Evolutionary conservation across 2,113 vertebrate genomes (phyloP).

Genomic region (Philantomba maxwellii): DNA sequence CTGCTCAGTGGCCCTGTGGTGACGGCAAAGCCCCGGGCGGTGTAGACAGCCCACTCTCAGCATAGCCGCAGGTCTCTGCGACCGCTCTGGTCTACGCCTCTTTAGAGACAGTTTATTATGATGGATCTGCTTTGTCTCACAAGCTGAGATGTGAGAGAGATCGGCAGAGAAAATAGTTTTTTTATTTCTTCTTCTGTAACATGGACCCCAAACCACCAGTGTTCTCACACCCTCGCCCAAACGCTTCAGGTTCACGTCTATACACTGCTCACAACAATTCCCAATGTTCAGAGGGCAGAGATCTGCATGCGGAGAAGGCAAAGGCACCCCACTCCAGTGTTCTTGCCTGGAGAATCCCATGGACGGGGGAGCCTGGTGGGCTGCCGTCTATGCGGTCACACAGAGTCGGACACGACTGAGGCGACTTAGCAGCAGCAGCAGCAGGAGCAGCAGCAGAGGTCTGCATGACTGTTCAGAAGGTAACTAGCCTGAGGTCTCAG

Average conservation of each 20-base stretch:
- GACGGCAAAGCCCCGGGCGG: accelerated
- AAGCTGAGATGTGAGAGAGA: neutral
- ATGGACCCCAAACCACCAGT: accelerated
- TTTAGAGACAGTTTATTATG: neutral
- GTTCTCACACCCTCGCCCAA: neutral
- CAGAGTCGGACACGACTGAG: too few relatives aligned
- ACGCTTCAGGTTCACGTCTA: neutral
- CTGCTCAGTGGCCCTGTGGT: accelerated
- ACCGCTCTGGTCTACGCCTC: neutral
- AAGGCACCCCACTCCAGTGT: too few relatives aligned
- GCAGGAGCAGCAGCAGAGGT: neutral
- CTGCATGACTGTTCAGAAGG: neutral
- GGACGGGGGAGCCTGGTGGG: too few relatives aligned
- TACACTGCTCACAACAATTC: neutral
- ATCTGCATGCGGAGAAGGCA: neutral
- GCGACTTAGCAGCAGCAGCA: too few relatives aligned
- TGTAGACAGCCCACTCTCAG: accelerated
- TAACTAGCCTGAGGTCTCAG: neutral
- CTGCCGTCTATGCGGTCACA: too few relatives aligned
- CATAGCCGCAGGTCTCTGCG: accelerated
- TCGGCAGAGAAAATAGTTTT: neutral
- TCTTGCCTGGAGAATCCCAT: too few relatives aligned
- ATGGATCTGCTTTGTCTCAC: neutral
- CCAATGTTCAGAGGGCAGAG: neutral
- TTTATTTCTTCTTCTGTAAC: neutral